Evolutionary conservation across 2,797 vertebrate species (phyloP), one percentile per base, ranked within the genome.

Genomic region (Alauda arvensis): DNA sequence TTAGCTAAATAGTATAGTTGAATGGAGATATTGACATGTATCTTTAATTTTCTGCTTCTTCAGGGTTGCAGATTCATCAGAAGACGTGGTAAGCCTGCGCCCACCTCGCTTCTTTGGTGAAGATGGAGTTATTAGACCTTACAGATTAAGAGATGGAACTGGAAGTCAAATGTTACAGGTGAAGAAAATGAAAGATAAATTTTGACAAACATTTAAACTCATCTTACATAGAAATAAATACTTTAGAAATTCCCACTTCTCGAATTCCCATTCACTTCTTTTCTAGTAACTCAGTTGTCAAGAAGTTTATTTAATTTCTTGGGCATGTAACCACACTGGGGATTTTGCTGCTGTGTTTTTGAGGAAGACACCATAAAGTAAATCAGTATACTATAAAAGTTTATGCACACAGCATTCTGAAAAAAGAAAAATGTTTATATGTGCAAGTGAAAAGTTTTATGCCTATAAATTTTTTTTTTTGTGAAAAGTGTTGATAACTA

Each of bases 111-210:
- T 99, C 96, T 98, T 99, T 90, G 98, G 98, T 31, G 99, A 99
- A 93, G 99, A 99, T 85, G 98, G 99, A 14, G 98, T 99, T 95
- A 99, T 99, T 94, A 98, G 99, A 78, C 99, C 99, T 5, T 99
- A 99, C 92, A 99, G 97, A 92, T 95, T 99, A 96, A 98, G 97
- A 86, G 99, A 99, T 94, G 98, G 99, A 62, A 28, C 98, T 6
- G 99, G 99, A 95, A 99, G 98, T 96, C 99, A 99, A 90, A 99
- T 99, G 98, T 97, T 99, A 95, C 99, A 99, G 99, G 99, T 99
- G 96, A 96, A 87, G 83, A 92, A 95, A 94, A 72, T 91, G 40
- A 90, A 85, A 53, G 67, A 84, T 78, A 83, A 70, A 71, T 91
- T 62, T 75, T 87, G 60, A 74, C 31, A 24, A 87, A 83, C 13